Evolutionary conservation across 2,797 vertebrate genomes (phyloP).

Genomic region (Nasua narica): DNA sequence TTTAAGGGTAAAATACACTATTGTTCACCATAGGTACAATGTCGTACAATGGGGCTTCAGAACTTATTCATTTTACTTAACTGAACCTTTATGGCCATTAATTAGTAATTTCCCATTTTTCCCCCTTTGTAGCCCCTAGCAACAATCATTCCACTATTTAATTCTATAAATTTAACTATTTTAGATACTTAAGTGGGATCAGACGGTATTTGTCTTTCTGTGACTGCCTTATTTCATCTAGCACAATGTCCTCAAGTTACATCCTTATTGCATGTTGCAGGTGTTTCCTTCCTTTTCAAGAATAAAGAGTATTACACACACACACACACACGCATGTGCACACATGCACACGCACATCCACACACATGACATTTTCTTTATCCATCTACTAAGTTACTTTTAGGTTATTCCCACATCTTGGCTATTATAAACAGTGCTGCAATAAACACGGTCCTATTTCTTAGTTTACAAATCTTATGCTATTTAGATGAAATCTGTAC

Average conservation of each 20-base stretch:
- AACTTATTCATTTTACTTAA: background rate
- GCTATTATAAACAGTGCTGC: background rate
- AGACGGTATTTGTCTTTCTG: background rate
- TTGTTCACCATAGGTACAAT: background rate
- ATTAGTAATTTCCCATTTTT: background rate
- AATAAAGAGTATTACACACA: background rate
- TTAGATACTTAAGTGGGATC: too few relatives aligned
- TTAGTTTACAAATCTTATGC: background rate
- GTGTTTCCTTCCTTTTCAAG: background rate
- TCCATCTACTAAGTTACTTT: background rate
- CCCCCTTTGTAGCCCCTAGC: background rate
- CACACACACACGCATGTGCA: background rate
- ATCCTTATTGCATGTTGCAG: background rate
- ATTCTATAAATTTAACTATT: background rate
- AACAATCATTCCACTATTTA: background rate
- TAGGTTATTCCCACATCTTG: background rate
- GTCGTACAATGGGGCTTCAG: background rate
- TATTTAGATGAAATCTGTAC: background rate
- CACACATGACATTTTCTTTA: background rate
- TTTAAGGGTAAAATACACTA: background rate
- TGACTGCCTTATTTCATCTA: background rate
- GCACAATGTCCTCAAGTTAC: background rate
- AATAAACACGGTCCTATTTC: background rate
- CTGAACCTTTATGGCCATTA: background rate
- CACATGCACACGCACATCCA: too few relatives aligned